Evolutionary conservation across 2,888 invertebrate genomes (phyloP), one percentile per base, ranked within the genome.

Genomic region (Mythimna ferrago): DNA sequence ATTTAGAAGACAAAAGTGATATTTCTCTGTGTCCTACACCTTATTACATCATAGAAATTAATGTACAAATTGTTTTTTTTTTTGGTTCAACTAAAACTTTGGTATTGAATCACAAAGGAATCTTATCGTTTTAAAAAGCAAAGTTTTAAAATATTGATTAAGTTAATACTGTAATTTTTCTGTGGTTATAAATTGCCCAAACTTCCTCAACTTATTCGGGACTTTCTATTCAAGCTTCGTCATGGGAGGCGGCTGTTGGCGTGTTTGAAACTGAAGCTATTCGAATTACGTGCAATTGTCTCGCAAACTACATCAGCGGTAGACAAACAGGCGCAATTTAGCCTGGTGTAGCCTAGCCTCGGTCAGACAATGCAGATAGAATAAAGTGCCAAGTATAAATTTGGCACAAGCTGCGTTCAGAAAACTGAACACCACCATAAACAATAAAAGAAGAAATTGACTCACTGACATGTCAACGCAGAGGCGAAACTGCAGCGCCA

Each of bases 221-320:
- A 10, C n/a, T 1, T 58, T 6, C 32, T 6, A 21, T 57, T 57
- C 32, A 44, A n/a, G 14, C 32, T 3, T 14, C 32, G 14, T 41
- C 14, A n/a, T 35, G 10, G 16, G n/a, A n/a, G 41, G 51, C 35
- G 35, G 60, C 10, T n/a, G 48, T 21, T 32, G 32, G 21, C 21
- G 6, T 41, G 21, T 66, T 11, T 48, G 19, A 44, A 56, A 44
- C 21, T 48, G 16, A 54, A 54, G 44, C 11, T 11, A 16, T 21
- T 66, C 11, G 10, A 70, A 67, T 19, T 19, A 61, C 26, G 14
- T 21, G 19, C 35, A 35, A 60, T 67, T 67, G 58, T 35, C 11
- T 35, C n/a, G 19, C 14, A 21, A 69, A 51, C 48, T 71, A 57
- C 26, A 35, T 21, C 4, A 35, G 44, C 21, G 10, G 9, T 19